Percentiles rank a stretch among this genome's conserved stretches.
Conservation (phyloP, 2,797 vertebrate genomes). For the Menidia menidia region DNA sequence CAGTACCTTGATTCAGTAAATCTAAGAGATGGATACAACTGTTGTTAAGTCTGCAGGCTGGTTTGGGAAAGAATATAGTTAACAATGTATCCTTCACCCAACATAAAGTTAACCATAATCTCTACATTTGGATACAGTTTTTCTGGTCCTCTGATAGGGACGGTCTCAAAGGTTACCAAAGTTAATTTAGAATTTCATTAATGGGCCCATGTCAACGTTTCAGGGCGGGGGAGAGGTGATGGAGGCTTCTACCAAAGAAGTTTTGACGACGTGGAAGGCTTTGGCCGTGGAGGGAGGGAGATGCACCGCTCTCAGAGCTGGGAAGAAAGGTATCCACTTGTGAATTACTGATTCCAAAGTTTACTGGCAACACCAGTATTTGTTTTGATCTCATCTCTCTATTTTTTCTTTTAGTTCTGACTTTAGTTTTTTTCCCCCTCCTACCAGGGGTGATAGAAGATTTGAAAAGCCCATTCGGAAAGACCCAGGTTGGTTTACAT, state of each 20-base stretch:
- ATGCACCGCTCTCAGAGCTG: slow-evolving; percentile 99
- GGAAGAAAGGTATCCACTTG: slow-evolving; percentile 93
- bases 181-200: not conserved
- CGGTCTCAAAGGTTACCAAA: not conserved
- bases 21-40: no score
- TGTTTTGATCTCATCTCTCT: not conserved
- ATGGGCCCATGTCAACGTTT: slow-evolving; percentile 12
- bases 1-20: no score
- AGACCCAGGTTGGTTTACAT: slow-evolving; percentile 91
- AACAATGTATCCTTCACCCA: not conserved
- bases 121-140: not conserved
- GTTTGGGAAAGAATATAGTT: not conserved
- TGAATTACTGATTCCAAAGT: not conserved
- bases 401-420: slow-evolving; percentile 2
- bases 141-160: slow-evolving; percentile 1
- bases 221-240: slow-evolving; percentile 97
- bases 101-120: not conserved
- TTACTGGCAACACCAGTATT: not conserved
- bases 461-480: slow-evolving; percentile 99
- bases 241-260: slow-evolving; percentile 99
- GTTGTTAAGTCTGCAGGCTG: not conserved
- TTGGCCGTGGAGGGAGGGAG: slow-evolving; percentile 95
- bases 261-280: slow-evolving; percentile 99
- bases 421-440: slow-evolving; percentile 2
- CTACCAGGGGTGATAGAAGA: slow-evolving; percentile 92